Percentiles rank a stretch among this genome's conserved stretches.
phyloP scores from a whole-genome alignment of 2,888 invertebrate species.

The Dugesia japonica region DNA sequence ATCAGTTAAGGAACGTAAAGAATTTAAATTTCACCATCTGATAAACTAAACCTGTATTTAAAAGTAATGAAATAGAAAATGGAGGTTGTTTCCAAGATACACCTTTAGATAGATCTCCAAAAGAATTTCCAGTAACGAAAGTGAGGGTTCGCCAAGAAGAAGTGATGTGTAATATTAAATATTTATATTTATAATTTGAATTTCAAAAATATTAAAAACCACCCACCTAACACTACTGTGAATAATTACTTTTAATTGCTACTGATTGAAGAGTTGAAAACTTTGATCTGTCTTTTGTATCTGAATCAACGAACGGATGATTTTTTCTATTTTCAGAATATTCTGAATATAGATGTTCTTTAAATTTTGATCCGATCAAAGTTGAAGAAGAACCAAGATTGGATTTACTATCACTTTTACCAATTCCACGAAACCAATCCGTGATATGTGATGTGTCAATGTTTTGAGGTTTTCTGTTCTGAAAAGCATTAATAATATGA shows the following conservation, averaged over 20 bases:
- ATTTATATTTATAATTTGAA: too few relatives aligned
- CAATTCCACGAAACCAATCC: not conserved
- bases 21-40: too few relatives aligned
- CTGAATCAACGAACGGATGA: not conserved
- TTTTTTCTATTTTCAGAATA: not conserved
- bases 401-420: not conserved
- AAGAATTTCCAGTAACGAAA: too few relatives aligned
- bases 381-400: not conserved
- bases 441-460: not conserved
- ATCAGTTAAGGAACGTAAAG: too few relatives aligned
- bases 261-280: not conserved
- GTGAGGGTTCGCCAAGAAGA: too few relatives aligned
- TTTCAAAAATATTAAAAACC: too few relatives aligned
- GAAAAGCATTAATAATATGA: too few relatives aligned
- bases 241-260: not conserved
- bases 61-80: too few relatives aligned
- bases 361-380: not conserved
- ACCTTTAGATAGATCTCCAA: too few relatives aligned
- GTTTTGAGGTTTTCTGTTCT: not conserved
- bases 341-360: not conserved
- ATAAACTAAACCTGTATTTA: too few relatives aligned
- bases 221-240: not conserved
- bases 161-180: too few relatives aligned
- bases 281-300: not conserved
- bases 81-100: too few relatives aligned